phyloP scores from a whole-genome alignment of 2,888 invertebrate species.

The Gibbula magus region DNA sequence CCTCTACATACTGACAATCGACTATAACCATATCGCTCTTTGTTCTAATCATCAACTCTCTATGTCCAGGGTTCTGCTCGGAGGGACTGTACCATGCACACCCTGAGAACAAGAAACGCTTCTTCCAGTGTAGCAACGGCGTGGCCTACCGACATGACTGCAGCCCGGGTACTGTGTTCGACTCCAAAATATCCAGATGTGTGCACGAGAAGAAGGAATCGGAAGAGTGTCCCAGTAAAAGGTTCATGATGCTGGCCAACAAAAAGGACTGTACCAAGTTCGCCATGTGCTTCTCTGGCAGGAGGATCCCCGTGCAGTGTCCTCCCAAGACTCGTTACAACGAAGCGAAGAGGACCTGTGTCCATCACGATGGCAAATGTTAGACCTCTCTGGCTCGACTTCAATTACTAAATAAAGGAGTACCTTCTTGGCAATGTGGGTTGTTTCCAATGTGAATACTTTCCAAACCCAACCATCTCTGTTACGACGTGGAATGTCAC shows the following conservation, averaged over 20 bases:
- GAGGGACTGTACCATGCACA: slow-evolving; percentile 26
- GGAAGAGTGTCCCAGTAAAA: slow-evolving; percentile 6
- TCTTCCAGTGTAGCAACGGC: slow-evolving; percentile 38
- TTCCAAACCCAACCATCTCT: too few species aligned
- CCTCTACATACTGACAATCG: too few species aligned
- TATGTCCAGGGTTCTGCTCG: slow-evolving; percentile 28
- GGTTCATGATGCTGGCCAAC: slow-evolving; percentile 18
- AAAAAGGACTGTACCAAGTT: slow-evolving; percentile 29
- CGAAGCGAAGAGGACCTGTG: background rate
- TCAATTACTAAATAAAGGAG: too few species aligned
- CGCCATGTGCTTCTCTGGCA: slow-evolving; percentile 30
- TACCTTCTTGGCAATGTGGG: too few species aligned
- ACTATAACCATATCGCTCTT: too few species aligned
- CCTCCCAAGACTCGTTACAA: slow-evolving; percentile 20
- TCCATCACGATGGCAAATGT: background rate
- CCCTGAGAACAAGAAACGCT: slow-evolving; percentile 21
- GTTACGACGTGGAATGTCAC: too few species aligned
- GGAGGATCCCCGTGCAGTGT: slow-evolving; percentile 22
- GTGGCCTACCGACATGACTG: slow-evolving; percentile 29
- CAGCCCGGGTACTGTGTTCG: slow-evolving; percentile 26
- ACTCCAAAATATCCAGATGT: slow-evolving; percentile 23
- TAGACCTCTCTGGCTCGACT: background rate
- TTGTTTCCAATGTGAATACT: too few species aligned
- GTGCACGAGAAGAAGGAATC: background rate
- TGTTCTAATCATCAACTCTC: too few species aligned